Evolutionary conservation across 2,113 vertebrate species (phyloP), one percentile per base, ranked within the genome.

Genomic region (Tympanuchus pallidicinctus): DNA sequence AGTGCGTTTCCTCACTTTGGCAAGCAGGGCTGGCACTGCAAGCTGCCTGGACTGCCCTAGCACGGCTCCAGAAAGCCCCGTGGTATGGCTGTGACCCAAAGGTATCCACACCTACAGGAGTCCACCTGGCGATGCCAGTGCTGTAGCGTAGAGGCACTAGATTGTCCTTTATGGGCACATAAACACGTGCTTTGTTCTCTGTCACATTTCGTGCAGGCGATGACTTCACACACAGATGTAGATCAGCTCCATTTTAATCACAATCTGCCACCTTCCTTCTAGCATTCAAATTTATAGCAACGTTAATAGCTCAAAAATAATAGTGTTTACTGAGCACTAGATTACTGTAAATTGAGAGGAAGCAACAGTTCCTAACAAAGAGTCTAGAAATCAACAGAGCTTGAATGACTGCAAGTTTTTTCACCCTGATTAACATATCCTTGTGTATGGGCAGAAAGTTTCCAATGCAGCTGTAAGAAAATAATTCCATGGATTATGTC

Each of bases 381-480:
- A 65, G 45, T 79, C 43, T 56, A 82, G 78, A 95, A 96, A 93
- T 66, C 91, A 92, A 70, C 69, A 92, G 89, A 94, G 91, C 91
- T 82, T 80, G 90, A 60, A 91, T 64, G 91, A 96, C 92, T 73
- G 45, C 81, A 66, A 89, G 90, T 71, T 95, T 94, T 85, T 88
- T 88, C 84, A 92, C 54, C 50, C 67, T 1, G 21, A 91, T 93
- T 73, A 94, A 79, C 70, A 77, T 78, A 80, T 81, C 92, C 66
- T 88, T 86, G 76, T 72, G 89, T 92, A 60, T 65, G 95, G 92
- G 95, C 93, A 96, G 82, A 95, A 96, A 96, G 90, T 97, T 97
- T 97, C 92, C 89, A 91, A 87, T 82, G 90, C 90, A 95, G 86
- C 79, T 76, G 70, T 74, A 91, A 95, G 89, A 95, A 97, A 96